Conservation (phyloP, 92 coral and sea anemone species). For the Pocillopora grandis region DNA sequence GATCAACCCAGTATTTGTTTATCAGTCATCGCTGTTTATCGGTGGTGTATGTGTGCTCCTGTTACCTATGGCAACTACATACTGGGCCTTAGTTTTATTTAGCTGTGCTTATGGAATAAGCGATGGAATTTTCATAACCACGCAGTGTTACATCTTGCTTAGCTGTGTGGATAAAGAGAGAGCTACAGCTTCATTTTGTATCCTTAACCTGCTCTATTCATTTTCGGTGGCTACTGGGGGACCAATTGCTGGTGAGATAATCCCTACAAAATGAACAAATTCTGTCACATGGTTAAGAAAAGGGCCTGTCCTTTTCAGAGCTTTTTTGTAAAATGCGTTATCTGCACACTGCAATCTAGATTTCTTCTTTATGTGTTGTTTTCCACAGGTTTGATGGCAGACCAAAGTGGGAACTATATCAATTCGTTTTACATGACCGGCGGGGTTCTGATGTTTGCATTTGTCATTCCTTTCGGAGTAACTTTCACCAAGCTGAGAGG, state of each 20-base stretch:
- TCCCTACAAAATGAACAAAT: too few species aligned
- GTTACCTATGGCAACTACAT: constrained; percentile 6
- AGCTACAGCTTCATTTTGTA: not conserved
- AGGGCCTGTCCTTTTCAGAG: too few species aligned
- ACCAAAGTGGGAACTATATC: constrained; percentile 13
- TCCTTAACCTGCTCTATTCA: too few species aligned
- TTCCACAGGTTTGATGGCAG: constrained; percentile 18
- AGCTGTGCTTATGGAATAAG: constrained; percentile 7
- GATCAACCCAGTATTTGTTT: constrained; percentile 11
- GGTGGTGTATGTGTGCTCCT: not conserved
- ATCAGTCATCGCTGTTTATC: not conserved
- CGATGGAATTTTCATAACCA: constrained; percentile 21
- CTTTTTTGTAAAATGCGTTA: too few species aligned
- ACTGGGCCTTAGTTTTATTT: constrained; percentile 2
- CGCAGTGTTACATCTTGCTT: not conserved
- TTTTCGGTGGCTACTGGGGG: too few species aligned
- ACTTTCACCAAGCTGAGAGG: not conserved
- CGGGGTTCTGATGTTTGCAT: constrained; percentile 1
- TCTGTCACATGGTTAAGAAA: too few species aligned
- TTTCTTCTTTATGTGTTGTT: not conserved
- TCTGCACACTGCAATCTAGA: too few species aligned
- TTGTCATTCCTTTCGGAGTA: constrained; percentile 2
- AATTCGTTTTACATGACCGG: constrained; percentile 23
- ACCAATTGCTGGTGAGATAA: too few species aligned
- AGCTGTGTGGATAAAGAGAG: constrained; percentile 8